phyloP scores from a whole-genome alignment of 2,113 vertebrate species.

The Azemiops feae region DNA sequence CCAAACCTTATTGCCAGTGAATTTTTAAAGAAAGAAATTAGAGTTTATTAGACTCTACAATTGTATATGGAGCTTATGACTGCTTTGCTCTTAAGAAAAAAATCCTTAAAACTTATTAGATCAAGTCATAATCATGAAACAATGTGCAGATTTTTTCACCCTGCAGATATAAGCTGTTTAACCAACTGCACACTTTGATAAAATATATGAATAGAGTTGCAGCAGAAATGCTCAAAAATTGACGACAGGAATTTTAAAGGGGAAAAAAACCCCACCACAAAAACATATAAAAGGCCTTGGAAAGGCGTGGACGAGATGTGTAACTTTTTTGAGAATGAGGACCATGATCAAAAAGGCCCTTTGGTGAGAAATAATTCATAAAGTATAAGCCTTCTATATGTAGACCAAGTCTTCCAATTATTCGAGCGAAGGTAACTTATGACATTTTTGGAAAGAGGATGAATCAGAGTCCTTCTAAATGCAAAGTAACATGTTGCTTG shows the following conservation, averaged over 20 bases:
- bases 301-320: background rate
- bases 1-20: background rate
- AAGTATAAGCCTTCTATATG: background rate
- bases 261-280: background rate
- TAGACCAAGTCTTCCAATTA: background rate
- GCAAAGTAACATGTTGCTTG: background rate
- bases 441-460: background rate
- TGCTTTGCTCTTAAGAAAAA: background rate
- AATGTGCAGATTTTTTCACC: background rate
- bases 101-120: background rate
- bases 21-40: background rate
- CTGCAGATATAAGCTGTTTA: background rate
- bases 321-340: background rate
- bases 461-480: background rate
- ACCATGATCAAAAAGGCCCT: background rate
- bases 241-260: background rate
- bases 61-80: background rate
- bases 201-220: background rate
- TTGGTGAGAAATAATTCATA: background rate
- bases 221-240: too few species aligned
- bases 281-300: background rate
- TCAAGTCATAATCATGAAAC: background rate
- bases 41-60: background rate
- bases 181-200: background rate
- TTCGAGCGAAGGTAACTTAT: background rate